Conservation (phyloP, 2,888 invertebrate genomes). For the Eupsilia transversa region DNA sequence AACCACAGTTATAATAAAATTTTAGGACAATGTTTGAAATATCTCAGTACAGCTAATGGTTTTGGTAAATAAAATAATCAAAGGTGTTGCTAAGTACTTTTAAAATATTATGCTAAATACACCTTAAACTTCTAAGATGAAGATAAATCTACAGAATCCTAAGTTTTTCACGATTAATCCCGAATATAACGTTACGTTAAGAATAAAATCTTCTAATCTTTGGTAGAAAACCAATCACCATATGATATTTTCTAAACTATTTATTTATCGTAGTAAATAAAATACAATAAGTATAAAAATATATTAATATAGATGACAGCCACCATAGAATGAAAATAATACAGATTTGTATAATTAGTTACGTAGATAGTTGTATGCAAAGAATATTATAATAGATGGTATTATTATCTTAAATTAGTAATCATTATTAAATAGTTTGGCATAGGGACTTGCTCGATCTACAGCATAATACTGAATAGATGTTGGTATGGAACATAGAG, state of each 20-base stretch:
- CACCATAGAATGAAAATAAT: slow-evolving; percentile 53
- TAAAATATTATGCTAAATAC: slow-evolving; percentile 58
- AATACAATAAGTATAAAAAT: slow-evolving; percentile 60
- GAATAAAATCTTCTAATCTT: slow-evolving; percentile 62
- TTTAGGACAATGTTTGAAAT: slow-evolving; percentile 12
- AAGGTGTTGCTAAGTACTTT: slow-evolving; percentile 44
- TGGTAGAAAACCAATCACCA: slow-evolving; percentile 63
- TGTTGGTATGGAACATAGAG: slow-evolving; percentile 18
- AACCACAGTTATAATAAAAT: slow-evolving; percentile 4
- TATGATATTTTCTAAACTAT: slow-evolving; percentile 29
- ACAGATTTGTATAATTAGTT: slow-evolving; percentile 33
- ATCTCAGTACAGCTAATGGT: slow-evolving; percentile 20
- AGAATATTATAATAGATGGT: slow-evolving; percentile 27
- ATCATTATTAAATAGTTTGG: slow-evolving; percentile 58
- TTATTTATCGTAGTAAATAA: slow-evolving; percentile 50
- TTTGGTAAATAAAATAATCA: slow-evolving; percentile 47
- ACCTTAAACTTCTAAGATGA: slow-evolving; percentile 54
- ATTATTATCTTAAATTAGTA: slow-evolving; percentile 40
- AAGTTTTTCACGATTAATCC: slow-evolving; percentile 36
- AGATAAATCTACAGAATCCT: slow-evolving; percentile 58
- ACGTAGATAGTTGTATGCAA: slow-evolving; percentile 40
- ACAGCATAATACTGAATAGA: slow-evolving; percentile 46
- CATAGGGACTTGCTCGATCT: slow-evolving; percentile 49
- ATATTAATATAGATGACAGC: slow-evolving; percentile 53
- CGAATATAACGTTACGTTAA: slow-evolving; percentile 39